Percentiles rank a stretch among this genome's conserved stretches.
Conservation (phyloP, 2,797 vertebrate genomes). For the Lepidocolaptes lacrymiger region DNA sequence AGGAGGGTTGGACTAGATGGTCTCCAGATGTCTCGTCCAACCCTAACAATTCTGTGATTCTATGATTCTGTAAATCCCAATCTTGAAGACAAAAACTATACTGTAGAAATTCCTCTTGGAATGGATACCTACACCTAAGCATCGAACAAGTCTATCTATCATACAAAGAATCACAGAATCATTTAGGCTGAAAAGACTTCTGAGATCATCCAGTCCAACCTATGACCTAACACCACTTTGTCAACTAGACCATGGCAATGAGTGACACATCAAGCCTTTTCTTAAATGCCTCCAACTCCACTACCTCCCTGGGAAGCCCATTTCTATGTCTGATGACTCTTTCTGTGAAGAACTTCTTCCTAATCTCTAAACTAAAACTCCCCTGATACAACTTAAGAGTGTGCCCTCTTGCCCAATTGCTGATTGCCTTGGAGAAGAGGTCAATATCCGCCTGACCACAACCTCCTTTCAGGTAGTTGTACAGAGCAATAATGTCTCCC, state of each 20-base stretch:
- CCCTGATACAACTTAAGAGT: background rate
- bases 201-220: background rate
- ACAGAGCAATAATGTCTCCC: background rate
- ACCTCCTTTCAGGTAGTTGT: background rate
- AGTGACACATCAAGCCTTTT: background rate
- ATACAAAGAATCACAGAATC: background rate
- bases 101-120: background rate
- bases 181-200: background rate
- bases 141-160: background rate
- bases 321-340: background rate
- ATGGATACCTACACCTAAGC: background rate
- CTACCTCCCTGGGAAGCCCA: background rate
- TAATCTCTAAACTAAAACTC: background rate
- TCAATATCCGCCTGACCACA: background rate
- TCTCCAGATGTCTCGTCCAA: background rate
- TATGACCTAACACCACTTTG: background rate
- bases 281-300: background rate
- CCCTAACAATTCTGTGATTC: background rate
- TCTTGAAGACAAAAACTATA: background rate
- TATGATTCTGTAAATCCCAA: background rate
- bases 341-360: background rate
- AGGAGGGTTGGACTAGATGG: background rate
- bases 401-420: background rate
- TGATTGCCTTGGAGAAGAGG: background rate
- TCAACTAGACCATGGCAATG: background rate